Evolutionary conservation across 1,140 invertebrate genomes (phyloP).

Genomic region (Cecropterus lyciades): DNA sequence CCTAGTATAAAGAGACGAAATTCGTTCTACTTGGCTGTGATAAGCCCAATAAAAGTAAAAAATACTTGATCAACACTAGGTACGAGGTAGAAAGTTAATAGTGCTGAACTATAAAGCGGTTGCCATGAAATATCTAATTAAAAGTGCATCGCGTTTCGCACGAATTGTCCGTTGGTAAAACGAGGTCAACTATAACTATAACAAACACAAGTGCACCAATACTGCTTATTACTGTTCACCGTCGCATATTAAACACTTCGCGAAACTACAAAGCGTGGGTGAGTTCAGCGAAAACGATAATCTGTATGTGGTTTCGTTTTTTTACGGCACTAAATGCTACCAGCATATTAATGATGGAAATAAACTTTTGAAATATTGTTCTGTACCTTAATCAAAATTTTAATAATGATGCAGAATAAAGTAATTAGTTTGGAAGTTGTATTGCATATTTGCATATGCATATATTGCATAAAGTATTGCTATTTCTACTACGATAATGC

Average conservation of each 20-base stretch:
- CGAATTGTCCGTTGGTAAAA: constrained; percentile 48
- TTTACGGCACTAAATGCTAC: background rate
- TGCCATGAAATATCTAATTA: constrained; percentile 50
- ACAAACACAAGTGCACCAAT: constrained; percentile 40
- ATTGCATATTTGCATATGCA: too few relatives aligned
- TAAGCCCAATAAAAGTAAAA: background rate
- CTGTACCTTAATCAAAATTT: too few relatives aligned
- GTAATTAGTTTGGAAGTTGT: too few relatives aligned
- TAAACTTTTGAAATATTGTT: background rate
- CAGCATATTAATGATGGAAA: background rate
- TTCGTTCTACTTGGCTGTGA: background rate
- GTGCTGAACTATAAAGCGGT: constrained; percentile 27
- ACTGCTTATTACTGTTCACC: constrained; percentile 19
- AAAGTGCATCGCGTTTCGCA: constrained; percentile 66
- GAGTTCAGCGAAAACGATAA: background rate
- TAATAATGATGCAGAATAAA: too few relatives aligned
- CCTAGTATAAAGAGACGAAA: background rate
- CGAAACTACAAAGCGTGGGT: constrained; percentile 1
- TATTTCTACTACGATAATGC: too few relatives aligned
- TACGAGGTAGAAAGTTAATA: constrained; percentile 30
- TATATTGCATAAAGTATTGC: too few relatives aligned
- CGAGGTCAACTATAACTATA: constrained; percentile 51
- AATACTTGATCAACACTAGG: background rate
- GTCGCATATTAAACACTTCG: constrained; percentile 18
- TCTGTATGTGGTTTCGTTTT: constrained; percentile 3